Evolutionary conservation across 2,797 vertebrate species (phyloP).

Genomic region (Novumbra hubbsi): DNA sequence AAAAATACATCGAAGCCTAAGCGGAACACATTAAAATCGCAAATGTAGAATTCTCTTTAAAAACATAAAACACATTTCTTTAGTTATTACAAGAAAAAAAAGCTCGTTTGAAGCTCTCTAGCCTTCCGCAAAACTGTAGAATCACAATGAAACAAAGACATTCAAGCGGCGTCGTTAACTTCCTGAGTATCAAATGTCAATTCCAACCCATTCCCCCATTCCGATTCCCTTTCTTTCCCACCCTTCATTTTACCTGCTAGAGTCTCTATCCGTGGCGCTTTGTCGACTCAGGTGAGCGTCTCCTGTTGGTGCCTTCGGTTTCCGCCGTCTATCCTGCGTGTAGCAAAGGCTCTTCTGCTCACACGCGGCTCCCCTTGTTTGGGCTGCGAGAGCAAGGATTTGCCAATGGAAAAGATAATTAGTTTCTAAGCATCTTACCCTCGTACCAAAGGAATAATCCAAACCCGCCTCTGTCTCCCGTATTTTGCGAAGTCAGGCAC

Average conservation of each 20-base stretch:
- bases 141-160: constrained; percentile 83
- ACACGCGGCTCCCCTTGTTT: constrained; percentile 32
- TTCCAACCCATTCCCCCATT: constrained; percentile 51
- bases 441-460: constrained; percentile 57
- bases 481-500: constrained; percentile 56
- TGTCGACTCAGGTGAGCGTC: constrained; percentile 51
- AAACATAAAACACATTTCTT: background rate
- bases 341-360: constrained; percentile 34
- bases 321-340: constrained; percentile 36
- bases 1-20: constrained; percentile 25
- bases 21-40: constrained; percentile 17
- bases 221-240: constrained; percentile 41
- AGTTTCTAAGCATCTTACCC: constrained; percentile 61
- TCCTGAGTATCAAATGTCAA: constrained; percentile 85
- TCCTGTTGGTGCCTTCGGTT: constrained; percentile 24
- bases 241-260: constrained; percentile 65
- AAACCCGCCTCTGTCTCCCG: constrained; percentile 35
- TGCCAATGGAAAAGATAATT: constrained; percentile 49
- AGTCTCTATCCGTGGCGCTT: constrained; percentile 37
- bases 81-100: background rate
- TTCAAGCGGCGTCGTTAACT: constrained; percentile 76
- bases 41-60: background rate
- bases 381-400: constrained; percentile 40
- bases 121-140: constrained; percentile 59
- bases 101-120: constrained; percentile 10